Conservation (phyloP, 2,113 vertebrate genomes). For the Struthio camelus region DNA sequence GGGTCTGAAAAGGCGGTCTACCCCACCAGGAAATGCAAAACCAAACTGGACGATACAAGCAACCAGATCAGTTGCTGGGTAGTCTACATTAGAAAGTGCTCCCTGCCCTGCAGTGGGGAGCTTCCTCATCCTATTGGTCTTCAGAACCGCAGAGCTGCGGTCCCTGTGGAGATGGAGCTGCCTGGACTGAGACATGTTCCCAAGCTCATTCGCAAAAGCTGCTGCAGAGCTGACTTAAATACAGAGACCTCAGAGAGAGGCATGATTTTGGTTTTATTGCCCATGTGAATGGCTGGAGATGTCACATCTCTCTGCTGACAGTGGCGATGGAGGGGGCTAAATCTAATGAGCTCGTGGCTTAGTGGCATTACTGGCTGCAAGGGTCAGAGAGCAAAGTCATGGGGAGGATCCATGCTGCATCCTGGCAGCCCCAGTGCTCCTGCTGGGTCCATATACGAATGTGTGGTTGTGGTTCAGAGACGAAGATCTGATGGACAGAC, state of each 20-base stretch:
- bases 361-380: neutral
- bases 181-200: neutral
- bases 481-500: neutral
- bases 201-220: neutral
- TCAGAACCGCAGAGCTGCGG: neutral
- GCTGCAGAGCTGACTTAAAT: neutral
- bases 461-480: accelerated
- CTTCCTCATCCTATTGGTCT: neutral
- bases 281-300: neutral
- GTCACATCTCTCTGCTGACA: neutral
- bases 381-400: neutral
- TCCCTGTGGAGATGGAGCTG: neutral
- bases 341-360: neutral
- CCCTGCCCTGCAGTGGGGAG: neutral
- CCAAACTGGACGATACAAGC: neutral
- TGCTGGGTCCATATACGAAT: neutral
- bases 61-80: neutral
- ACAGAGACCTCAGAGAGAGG: neutral
- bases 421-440: neutral
- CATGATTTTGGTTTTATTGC: neutral
- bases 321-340: neutral
- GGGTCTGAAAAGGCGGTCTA: neutral
- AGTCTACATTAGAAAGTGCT: neutral
- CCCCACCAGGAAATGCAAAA: neutral
- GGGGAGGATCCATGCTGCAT: neutral